These are phyloP conservation scores for Himantopus leucocephalus DNA, from an alignment of 2,113 vertebrate genomes.

Conservation along the genomic window DNA sequence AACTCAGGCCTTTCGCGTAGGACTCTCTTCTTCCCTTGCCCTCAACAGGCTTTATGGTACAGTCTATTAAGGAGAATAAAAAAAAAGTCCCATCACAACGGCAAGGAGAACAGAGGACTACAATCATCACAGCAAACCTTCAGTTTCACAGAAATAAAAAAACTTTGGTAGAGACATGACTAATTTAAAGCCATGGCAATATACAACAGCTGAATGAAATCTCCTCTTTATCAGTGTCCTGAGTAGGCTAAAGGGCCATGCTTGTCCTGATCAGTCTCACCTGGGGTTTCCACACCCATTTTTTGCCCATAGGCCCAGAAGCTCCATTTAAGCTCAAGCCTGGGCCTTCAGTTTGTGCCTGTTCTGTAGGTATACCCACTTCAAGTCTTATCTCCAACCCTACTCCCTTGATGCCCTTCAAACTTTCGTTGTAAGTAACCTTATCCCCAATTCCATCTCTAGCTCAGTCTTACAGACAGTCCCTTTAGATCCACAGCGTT, in stretches of 20 bases:
- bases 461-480: accelerated
- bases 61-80: accelerated
- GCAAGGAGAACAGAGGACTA: background rate
- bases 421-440: accelerated
- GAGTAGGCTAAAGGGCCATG: accelerated
- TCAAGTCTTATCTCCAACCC: accelerated
- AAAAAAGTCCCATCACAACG: background rate
- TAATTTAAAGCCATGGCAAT: background rate
- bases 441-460: too few species aligned
- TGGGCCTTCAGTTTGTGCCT: accelerated
- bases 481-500: accelerated
- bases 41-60: background rate
- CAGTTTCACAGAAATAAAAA: background rate
- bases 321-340: background rate
- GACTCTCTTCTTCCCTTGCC: background rate
- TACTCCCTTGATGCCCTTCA: accelerated
- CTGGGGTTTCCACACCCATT: background rate
- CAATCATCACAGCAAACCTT: background rate
- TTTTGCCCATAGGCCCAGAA: background rate
- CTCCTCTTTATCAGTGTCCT: background rate
- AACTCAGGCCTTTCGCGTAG: accelerated
- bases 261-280: background rate
- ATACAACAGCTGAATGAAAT: background rate
- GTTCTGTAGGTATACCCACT: accelerated
- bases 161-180: accelerated